A percentile compares a stretch with the other conserved stretches of the same genome.
phyloP scores from a whole-genome alignment of 2,113 vertebrate genomes.

The Rhinichthys klamathensis region DNA sequence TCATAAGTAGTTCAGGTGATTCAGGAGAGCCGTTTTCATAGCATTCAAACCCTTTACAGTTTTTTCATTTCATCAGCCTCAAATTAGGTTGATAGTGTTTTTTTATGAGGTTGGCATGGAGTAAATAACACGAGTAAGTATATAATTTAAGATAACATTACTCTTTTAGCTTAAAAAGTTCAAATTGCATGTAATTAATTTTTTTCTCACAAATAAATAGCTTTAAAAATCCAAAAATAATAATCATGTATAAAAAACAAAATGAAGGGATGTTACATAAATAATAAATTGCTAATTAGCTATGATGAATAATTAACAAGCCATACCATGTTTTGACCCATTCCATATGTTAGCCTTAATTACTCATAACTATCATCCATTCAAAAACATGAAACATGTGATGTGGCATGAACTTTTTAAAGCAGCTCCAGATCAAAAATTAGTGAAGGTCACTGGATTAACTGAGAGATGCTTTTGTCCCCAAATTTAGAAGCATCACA shows the following conservation, averaged over 20 bases:
- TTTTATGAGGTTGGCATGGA: slow-evolving; percentile 5
- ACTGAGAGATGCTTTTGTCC: too few species aligned
- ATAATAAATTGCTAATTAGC: slow-evolving; percentile 32
- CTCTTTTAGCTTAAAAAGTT: not conserved
- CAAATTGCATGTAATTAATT: not conserved
- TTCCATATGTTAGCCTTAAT: slow-evolving; percentile 41
- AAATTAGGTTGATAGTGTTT: not conserved
- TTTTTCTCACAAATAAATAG: not conserved
- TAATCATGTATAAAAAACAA: not conserved
- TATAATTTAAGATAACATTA: not conserved
- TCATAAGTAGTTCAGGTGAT: not conserved
- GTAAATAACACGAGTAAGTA: not conserved
- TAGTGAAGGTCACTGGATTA: too few species aligned
- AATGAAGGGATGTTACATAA: not conserved
- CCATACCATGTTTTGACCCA: slow-evolving; percentile 6
- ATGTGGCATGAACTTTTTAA: not conserved
- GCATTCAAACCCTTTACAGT: not conserved
- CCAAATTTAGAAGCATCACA: too few species aligned
- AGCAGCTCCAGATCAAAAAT: not conserved
- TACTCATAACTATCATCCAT: slow-evolving; percentile 5
- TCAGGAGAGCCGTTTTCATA: not conserved
- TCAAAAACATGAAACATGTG: not conserved
- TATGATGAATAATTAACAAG: slow-evolving; percentile 40
- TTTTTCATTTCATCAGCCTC: not conserved
- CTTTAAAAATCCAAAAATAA: not conserved